Conservation (phyloP, 2,888 invertebrate species). For the Lepidochitona cinerea region DNA sequence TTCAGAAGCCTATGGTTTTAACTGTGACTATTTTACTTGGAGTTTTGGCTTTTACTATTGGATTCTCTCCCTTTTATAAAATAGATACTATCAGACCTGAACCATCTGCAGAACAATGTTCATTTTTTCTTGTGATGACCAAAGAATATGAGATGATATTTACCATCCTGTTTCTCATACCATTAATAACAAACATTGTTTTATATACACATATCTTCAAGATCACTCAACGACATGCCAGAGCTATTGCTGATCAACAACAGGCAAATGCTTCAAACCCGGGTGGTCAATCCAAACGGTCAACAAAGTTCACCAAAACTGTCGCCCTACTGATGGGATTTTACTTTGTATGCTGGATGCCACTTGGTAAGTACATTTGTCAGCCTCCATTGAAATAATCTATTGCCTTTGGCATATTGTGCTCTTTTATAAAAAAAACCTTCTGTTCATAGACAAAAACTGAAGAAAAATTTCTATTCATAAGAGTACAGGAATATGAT, state of each 20-base stretch:
- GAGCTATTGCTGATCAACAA: constrained; percentile 33
- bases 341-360: constrained; percentile 45
- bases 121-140: constrained; percentile 37
- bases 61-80: constrained; percentile 37
- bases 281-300: constrained; percentile 12
- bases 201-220: constrained; percentile 39
- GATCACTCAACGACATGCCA: constrained; percentile 36
- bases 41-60: constrained; percentile 33
- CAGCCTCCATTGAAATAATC: no score
- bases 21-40: constrained; percentile 30
- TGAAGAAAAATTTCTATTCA: no score
- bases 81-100: constrained; percentile 30
- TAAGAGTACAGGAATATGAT: no score
- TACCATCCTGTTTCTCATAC: constrained; percentile 37
- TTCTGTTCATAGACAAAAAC: no score
- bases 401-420: no score
- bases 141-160: constrained; percentile 30
- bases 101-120: constrained; percentile 29
- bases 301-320: constrained; percentile 47
- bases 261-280: background rate
- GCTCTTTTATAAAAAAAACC: no score
- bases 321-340: constrained; percentile 41
- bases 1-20: constrained; percentile 29
- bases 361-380: constrained; percentile 34
- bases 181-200: constrained; percentile 35